phyloP scores from a whole-genome alignment of 2,888 invertebrate species.

The Morinoia aosen region DNA sequence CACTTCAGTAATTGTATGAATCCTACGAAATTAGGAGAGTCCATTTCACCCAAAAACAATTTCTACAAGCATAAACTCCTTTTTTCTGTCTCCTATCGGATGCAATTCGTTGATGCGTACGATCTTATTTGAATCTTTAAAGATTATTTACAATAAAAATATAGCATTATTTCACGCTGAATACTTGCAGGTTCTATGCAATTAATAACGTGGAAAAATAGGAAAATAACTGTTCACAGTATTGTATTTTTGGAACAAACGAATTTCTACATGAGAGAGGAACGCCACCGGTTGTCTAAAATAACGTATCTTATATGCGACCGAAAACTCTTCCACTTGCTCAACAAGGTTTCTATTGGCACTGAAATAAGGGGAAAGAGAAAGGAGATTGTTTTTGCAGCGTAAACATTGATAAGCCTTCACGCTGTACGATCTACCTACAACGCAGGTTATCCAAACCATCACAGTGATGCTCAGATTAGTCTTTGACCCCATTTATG shows the following conservation, averaged over 20 bases:
- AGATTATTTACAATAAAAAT: too few species aligned
- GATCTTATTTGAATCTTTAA: too few species aligned
- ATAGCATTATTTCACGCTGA: too few species aligned
- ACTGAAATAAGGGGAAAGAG: not conserved
- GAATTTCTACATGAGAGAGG: not conserved
- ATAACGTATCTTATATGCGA: not conserved
- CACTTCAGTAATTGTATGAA: too few species aligned
- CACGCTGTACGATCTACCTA: not conserved
- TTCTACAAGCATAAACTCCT: too few species aligned
- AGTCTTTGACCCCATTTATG: not conserved
- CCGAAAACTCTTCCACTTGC: not conserved
- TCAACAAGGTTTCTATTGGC: not conserved
- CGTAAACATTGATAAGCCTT: not conserved
- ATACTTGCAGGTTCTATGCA: too few species aligned
- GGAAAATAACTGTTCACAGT: not conserved
- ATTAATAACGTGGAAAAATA: too few species aligned
- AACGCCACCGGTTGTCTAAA: not conserved
- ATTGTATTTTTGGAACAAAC: not conserved
- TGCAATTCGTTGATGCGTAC: too few species aligned
- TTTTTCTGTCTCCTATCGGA: too few species aligned
- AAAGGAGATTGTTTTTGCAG: not conserved
- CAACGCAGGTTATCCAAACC: not conserved
- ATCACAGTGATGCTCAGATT: not conserved
- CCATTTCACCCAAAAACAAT: too few species aligned
- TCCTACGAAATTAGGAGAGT: too few species aligned